Conservation (phyloP, 2,888 invertebrate genomes). For the Clistopyga incitator region DNA sequence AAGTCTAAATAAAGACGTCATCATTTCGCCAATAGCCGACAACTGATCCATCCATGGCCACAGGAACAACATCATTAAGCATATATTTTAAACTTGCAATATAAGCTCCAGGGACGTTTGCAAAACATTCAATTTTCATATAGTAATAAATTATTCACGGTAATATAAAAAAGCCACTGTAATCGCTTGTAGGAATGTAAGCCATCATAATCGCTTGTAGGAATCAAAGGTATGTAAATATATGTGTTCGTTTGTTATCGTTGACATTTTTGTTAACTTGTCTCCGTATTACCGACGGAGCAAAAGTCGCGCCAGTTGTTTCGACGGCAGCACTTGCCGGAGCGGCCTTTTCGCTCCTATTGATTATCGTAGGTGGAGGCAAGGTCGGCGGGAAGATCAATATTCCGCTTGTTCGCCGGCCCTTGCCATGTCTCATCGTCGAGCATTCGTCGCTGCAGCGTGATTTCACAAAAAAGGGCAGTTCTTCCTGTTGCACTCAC, state of each 20-base stretch:
- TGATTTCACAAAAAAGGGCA: constrained; percentile 33
- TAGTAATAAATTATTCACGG: too few species aligned
- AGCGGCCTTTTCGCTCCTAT: constrained; percentile 68
- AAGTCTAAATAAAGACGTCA: too few species aligned
- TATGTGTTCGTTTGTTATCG: constrained; percentile 29
- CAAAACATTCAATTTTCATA: too few species aligned
- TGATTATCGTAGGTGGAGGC: constrained; percentile 83
- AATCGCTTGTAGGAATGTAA: too few species aligned
- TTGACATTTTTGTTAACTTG: constrained; percentile 1
- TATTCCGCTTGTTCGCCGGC: constrained; percentile 74
- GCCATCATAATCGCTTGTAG: neutral
- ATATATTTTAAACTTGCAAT: too few species aligned
- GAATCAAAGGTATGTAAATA: neutral
- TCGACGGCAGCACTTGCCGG: constrained; percentile 75
- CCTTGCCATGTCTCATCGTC: constrained; percentile 64
- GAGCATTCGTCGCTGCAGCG: constrained; percentile 53
- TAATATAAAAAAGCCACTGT: too few species aligned
- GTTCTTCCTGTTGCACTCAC: constrained; percentile 29
- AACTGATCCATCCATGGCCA: too few species aligned
- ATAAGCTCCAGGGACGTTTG: too few species aligned
- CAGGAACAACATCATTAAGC: too few species aligned
- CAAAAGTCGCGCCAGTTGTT: neutral
- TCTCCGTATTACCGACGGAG: constrained; percentile 51
- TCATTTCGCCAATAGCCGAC: too few species aligned
- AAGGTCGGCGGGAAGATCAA: constrained; percentile 82